Evolutionary conservation across 2,797 vertebrate species (phyloP), one percentile per base, ranked within the genome.

Genomic region (Zalophus californianus): DNA sequence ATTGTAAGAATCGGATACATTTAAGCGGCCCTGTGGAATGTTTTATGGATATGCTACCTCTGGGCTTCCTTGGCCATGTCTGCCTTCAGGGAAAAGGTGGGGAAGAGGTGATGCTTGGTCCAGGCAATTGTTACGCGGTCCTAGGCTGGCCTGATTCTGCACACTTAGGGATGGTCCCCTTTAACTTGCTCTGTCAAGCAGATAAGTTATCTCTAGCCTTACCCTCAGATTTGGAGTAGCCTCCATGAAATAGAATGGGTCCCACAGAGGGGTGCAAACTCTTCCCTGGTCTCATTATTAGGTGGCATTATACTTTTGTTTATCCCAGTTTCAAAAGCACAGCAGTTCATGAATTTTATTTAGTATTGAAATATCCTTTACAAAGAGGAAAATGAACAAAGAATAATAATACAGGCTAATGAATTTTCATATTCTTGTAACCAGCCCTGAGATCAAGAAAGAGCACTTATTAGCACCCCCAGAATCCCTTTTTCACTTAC

Each of bases 221-320:
- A 15, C 0, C 44, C 20, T 7, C 7, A 2, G 27, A 23, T 68
- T 41, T 56, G 2, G 38, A 58, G 48, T 1, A 29, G n/a, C 44
- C 72, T 54, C 1, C 7, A 2, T 90, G 15, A 23, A 56, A 29
- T 25, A 0, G 0, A 20, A 13, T 25, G 5, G 41, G 23, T 62
- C 7, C n/a, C n/a, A 32, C 50, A 18, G 15, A n/a, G 15, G 32
- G 20, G 79, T 56, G 52, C 82, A 21, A 11, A 23, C 3, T 13
- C 0, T 11, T 7, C 52, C 5, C 14, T 73, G 50, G 48, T 70
- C 54, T 14, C 58, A 2, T 64, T 64, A 2, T 18, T 73, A 16
- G 44, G 4, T 72, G 20, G 75, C 38, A 7, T 35, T 8, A 29
- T 32, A 54, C 16, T 27, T 38, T 29, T 50, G 32, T 54, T 82